Conservation (phyloP, 2,888 invertebrate species). For the Lysandra bellargus region DNA sequence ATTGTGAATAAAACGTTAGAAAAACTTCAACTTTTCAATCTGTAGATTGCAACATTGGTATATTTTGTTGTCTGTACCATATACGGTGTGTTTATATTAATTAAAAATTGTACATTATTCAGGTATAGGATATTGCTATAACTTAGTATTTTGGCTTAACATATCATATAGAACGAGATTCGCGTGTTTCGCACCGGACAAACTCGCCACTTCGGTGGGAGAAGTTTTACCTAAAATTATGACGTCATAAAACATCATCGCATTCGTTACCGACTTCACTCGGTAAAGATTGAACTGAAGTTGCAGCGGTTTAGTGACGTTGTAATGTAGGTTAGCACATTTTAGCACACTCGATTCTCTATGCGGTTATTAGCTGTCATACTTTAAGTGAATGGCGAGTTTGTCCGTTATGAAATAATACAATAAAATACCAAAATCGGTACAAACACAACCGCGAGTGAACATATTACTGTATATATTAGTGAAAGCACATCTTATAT, state of each 20-base stretch:
- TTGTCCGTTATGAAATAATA: constrained; percentile 27
- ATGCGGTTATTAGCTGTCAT: neutral
- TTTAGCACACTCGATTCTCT: neutral
- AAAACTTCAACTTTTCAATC: constrained; percentile 30
- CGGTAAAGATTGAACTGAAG: neutral
- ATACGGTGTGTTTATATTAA: constrained; percentile 42
- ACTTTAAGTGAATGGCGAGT: neutral
- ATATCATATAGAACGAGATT: constrained; percentile 38
- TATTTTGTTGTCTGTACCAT: constrained; percentile 34
- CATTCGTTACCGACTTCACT: neutral
- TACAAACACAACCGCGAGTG: constrained; percentile 72
- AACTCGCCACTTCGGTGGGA: constrained; percentile 25
- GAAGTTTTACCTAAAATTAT: neutral
- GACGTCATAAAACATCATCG: neutral
- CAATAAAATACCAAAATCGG: constrained; percentile 35
- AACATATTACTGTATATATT: constrained; percentile 53
- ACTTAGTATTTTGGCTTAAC: constrained; percentile 54
- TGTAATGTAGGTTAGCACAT: neutral
- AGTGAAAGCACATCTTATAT: constrained; percentile 35
- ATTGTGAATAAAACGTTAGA: constrained; percentile 27
- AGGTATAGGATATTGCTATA: constrained; percentile 63
- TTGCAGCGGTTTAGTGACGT: neutral
- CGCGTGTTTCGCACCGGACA: constrained; percentile 25
- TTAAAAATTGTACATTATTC: constrained; percentile 64
- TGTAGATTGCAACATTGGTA: constrained; percentile 24